Evolutionary conservation across 2,797 vertebrate genomes (phyloP).

Genomic region (Austrolebias charrua): DNA sequence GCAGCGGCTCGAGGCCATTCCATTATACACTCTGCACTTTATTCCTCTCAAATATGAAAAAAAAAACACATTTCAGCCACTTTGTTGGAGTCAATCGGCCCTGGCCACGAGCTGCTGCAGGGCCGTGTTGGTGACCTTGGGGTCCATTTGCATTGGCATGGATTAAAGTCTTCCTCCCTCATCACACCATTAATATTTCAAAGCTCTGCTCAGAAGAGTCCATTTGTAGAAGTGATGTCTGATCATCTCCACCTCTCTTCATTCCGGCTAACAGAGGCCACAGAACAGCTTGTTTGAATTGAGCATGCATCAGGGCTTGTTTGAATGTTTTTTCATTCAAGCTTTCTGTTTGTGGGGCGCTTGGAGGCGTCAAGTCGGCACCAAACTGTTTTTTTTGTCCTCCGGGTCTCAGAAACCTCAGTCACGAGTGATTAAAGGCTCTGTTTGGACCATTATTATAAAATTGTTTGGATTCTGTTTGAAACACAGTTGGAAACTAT

Average conservation of each 20-base stretch:
- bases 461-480: too few species aligned
- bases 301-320: too few species aligned
- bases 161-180: slow-evolving; percentile 56
- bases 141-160: slow-evolving; percentile 61
- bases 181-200: slow-evolving; percentile 57
- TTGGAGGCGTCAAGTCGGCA: slow-evolving; percentile 20
- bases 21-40: slow-evolving; percentile 32
- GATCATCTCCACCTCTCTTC: slow-evolving; percentile 41
- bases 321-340: slow-evolving; percentile 7
- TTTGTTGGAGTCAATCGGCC: slow-evolving; percentile 42
- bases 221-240: slow-evolving; percentile 48
- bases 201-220: slow-evolving; percentile 40
- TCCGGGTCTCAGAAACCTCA: slow-evolving; percentile 4
- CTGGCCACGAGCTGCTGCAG: slow-evolving; percentile 45
- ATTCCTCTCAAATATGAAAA: slow-evolving; percentile 41
- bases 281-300: not conserved
- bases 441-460: too few species aligned
- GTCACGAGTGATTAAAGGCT: slow-evolving; percentile 31
- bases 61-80: slow-evolving; percentile 47
- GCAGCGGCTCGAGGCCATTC: slow-evolving; percentile 48
- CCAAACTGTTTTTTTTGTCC: slow-evolving; percentile 12
- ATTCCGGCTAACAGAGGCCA: slow-evolving; percentile 25
- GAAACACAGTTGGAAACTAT: too few species aligned
- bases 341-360: slow-evolving; percentile 15
- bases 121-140: slow-evolving; percentile 58